phyloP scores from a whole-genome alignment of 2,113 vertebrate species.

The Symphodus melops region DNA sequence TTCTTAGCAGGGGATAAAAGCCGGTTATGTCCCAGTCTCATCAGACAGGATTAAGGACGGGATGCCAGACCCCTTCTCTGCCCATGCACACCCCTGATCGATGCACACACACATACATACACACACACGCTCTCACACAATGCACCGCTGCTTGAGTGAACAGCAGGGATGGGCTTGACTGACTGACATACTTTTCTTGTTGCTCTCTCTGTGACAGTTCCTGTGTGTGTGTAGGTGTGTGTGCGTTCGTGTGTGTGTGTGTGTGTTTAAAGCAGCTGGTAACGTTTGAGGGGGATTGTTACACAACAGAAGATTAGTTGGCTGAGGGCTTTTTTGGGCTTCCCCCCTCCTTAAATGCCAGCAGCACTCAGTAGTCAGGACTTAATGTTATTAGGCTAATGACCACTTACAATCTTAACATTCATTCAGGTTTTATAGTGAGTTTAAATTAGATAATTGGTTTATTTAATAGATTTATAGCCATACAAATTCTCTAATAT shows the following conservation, averaged over 20 bases:
- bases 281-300: slow-evolving; percentile 52
- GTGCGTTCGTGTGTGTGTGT: slow-evolving; percentile 14
- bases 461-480: not conserved
- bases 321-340: slow-evolving; percentile 26
- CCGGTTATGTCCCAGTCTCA: slow-evolving; percentile 73
- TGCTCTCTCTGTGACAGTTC: slow-evolving; percentile 26
- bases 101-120: slow-evolving; percentile 38
- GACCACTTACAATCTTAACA: slow-evolving; percentile 42
- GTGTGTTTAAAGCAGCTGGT: slow-evolving; percentile 14
- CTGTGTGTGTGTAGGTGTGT: slow-evolving; percentile 14
- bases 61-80: slow-evolving; percentile 69
- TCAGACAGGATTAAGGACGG: slow-evolving; percentile 79
- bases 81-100: slow-evolving; percentile 37
- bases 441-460: slow-evolving; percentile 6
- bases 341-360: slow-evolving; percentile 5
- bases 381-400: slow-evolving; percentile 66
- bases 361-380: slow-evolving; percentile 46
- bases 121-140: slow-evolving; percentile 21
- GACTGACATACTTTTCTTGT: slow-evolving; percentile 59
- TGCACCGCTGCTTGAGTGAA: slow-evolving; percentile 29
- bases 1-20: slow-evolving; percentile 75
- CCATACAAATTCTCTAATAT: not conserved
- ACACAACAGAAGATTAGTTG: slow-evolving; percentile 73
- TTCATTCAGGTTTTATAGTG: slow-evolving; percentile 24
- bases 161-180: slow-evolving; percentile 49